Evolutionary conservation across 92 coral and sea anemone species (phyloP).

Genomic region (Actinernus sp.): DNA sequence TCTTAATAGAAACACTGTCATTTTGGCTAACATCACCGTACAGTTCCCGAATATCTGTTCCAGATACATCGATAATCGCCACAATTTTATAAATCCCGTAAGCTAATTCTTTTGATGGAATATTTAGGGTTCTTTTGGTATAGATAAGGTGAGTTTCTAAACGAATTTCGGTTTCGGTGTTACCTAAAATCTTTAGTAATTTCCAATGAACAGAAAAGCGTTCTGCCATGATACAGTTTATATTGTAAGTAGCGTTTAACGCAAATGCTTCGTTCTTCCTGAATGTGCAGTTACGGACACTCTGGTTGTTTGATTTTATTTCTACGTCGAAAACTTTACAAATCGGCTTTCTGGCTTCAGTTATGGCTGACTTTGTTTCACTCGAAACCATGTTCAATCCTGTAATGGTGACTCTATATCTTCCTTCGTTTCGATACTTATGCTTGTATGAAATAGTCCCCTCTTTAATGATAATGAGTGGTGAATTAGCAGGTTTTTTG

Average conservation of each 20-base stretch:
- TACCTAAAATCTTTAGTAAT: constrained; percentile 1
- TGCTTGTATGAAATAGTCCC: constrained; percentile 19
- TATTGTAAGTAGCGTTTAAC: background rate
- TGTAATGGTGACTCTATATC: constrained; percentile 37
- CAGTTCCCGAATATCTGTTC: constrained; percentile 46
- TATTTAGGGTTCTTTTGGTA: background rate
- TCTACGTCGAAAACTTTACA: constrained; percentile 42
- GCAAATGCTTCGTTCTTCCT: constrained; percentile 14
- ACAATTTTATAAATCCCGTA: constrained; percentile 55
- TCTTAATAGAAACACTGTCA: constrained; percentile 14
- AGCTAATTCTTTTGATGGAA: constrained; percentile 6
- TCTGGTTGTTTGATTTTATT: background rate
- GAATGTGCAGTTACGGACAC: too few relatives aligned
- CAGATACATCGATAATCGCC: constrained; percentile 37
- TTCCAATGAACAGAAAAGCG: constrained; percentile 21
- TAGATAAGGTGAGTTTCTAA: background rate
- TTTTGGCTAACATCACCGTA: constrained; percentile 61
- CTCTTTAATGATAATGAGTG: background rate
- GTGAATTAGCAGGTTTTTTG: background rate
- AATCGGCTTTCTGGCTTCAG: constrained; percentile 47
- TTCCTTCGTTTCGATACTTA: constrained; percentile 53
- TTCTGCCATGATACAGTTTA: constrained; percentile 23
- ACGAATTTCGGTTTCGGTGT: background rate
- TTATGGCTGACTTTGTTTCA: constrained; percentile 7
- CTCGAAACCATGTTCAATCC: constrained; percentile 68